Evolutionary conservation across 2,113 vertebrate genomes (phyloP).

Genomic region (Plecturocebus donacophilus): DNA sequence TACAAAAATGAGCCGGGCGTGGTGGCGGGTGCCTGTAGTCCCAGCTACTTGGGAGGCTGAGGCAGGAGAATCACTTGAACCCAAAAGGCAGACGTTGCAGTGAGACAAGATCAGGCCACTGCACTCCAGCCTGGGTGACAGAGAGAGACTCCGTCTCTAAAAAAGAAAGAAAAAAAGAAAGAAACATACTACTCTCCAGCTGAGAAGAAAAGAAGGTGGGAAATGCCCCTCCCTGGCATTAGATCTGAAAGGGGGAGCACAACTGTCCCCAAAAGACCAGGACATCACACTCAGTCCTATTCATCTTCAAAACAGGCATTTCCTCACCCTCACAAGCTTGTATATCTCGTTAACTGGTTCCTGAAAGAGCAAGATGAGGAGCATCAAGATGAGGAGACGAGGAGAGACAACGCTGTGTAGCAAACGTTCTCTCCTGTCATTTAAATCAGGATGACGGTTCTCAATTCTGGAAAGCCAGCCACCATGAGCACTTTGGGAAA

Average conservation of each 20-base stretch:
- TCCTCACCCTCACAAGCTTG: accelerated
- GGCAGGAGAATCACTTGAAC: too few species aligned
- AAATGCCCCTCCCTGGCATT: accelerated
- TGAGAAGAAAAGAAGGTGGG: background rate
- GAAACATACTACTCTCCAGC: background rate
- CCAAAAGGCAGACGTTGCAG: too few species aligned
- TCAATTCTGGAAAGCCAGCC: background rate
- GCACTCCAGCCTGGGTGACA: too few species aligned
- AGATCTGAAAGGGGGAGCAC: background rate
- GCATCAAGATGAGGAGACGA: background rate
- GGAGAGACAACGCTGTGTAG: accelerated
- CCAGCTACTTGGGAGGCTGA: too few species aligned
- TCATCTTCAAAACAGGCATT: background rate
- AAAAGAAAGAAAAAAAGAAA: too few species aligned
- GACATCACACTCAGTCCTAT: accelerated
- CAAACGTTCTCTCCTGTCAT: accelerated
- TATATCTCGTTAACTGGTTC: background rate
- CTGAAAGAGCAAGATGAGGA: background rate
- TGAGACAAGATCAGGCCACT: too few species aligned
- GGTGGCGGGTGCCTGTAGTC: too few species aligned
- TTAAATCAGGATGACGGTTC: accelerated
- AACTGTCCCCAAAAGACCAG: background rate
- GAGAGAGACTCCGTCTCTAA: too few species aligned
- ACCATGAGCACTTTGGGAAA: background rate
- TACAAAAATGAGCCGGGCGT: too few species aligned